Conservation (phyloP, 2,888 invertebrate genomes). For the Latrodectus elegans region DNA sequence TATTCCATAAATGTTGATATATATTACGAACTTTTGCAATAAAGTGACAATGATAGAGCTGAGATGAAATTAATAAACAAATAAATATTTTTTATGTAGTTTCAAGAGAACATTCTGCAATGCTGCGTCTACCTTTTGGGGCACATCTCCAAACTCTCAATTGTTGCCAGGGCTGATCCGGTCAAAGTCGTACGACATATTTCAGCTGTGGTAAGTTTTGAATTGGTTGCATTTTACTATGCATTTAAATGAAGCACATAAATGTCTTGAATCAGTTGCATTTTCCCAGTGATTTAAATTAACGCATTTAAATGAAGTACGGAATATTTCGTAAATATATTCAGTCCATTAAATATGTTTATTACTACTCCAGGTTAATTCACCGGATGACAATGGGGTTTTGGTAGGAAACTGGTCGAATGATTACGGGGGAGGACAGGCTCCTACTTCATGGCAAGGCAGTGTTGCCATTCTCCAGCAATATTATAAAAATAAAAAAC, state of each 20-base stretch:
- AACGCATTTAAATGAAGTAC: no score
- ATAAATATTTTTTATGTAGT: constrained; percentile 71
- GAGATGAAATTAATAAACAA: no score
- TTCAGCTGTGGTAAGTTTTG: constrained; percentile 69
- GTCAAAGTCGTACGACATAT: constrained; percentile 71
- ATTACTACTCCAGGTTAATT: constrained; percentile 51
- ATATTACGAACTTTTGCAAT: not conserved
- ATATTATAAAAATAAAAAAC: constrained; percentile 72
- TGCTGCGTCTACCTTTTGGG: constrained; percentile 73
- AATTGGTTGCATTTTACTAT: not conserved
- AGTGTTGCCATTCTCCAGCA: constrained; percentile 74
- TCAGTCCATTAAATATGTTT: not conserved
- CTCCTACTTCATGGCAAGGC: constrained; percentile 75
- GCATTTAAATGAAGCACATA: no score
- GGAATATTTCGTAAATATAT: no score
- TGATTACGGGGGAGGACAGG: constrained; percentile 73
- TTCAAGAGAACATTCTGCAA: constrained; percentile 73
- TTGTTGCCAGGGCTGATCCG: constrained; percentile 70
- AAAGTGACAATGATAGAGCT: no score
- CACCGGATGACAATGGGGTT: constrained; percentile 72
- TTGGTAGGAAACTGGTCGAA: constrained; percentile 74
- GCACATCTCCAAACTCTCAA: constrained; percentile 67
- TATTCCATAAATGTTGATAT: not conserved
- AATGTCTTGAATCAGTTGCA: no score
- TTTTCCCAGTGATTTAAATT: no score